Conservation (phyloP, 2,888 invertebrate species). For the Leptinotarsa tumamoca region DNA sequence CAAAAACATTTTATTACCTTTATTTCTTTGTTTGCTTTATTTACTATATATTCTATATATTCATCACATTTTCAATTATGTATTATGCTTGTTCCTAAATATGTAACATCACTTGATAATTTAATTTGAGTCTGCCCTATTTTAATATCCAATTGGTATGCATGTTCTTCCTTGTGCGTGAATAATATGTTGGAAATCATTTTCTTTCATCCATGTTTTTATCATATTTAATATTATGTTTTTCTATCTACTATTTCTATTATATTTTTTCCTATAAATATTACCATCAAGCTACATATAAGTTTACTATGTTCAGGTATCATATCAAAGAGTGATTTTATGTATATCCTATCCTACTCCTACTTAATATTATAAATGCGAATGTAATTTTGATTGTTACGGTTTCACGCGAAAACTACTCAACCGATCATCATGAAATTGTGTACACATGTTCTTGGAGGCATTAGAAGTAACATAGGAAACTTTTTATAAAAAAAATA, state of each 20-base stretch:
- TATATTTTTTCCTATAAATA: slow-evolving; percentile 11
- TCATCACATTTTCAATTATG: slow-evolving; percentile 33
- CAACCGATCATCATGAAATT: too few relatives aligned
- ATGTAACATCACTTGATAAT: slow-evolving; percentile 16
- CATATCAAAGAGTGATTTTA: slow-evolving; percentile 6
- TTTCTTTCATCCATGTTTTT: slow-evolving; percentile 20
- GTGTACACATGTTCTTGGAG: too few relatives aligned
- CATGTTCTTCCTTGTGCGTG: slow-evolving; percentile 6
- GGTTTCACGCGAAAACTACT: too few relatives aligned
- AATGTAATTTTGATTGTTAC: too few relatives aligned
- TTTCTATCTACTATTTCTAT: slow-evolving; percentile 4
- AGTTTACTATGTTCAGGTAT: slow-evolving; percentile 7
- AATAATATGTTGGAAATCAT: slow-evolving; percentile 29
- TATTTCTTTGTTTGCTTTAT: slow-evolving; percentile 31
- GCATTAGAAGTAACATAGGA: too few relatives aligned
- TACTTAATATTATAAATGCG: too few relatives aligned
- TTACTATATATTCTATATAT: slow-evolving; percentile 18
- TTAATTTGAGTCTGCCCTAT: neutral
- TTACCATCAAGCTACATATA: slow-evolving; percentile 24
- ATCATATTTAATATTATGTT: slow-evolving; percentile 21
- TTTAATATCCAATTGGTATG: neutral
- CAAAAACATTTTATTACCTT: slow-evolving; percentile 31
- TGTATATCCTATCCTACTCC: slow-evolving; percentile 21
- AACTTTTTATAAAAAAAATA: too few relatives aligned
- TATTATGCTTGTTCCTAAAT: slow-evolving; percentile 28